These are phyloP conservation scores for Netelia fuscicornis DNA, from an alignment of 2,888 invertebrate genomes.

Conservation along the genomic window DNA sequence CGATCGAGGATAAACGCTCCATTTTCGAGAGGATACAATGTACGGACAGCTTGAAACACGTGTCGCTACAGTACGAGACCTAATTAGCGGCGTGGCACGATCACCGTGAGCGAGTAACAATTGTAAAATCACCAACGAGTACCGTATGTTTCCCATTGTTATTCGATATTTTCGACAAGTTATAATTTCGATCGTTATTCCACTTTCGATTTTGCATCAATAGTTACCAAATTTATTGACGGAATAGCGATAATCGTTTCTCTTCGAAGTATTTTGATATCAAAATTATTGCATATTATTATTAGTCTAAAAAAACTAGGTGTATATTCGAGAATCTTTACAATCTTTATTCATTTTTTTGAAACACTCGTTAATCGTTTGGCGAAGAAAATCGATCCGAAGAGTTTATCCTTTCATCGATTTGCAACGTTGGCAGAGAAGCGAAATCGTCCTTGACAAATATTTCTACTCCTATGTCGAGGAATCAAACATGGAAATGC, in stretches of 20 bases:
- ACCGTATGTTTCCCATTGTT: not conserved
- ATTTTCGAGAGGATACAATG: conserved; percentile 17
- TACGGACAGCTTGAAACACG: conserved; percentile 26
- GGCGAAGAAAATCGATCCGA: too few species aligned
- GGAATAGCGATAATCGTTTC: not conserved
- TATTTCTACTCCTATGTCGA: not conserved
- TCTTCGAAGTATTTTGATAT: not conserved
- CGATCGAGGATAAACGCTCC: conserved; percentile 24
- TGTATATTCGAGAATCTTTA: too few species aligned
- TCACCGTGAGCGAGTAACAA: not conserved
- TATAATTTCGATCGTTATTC: too few species aligned
- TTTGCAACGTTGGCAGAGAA: not conserved
- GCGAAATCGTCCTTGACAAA: not conserved
- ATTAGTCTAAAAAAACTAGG: too few species aligned
- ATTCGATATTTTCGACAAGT: too few species aligned
- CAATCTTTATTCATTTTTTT: too few species aligned
- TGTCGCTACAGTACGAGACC: not conserved
- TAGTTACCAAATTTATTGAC: too few species aligned
- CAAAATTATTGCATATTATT: not conserved
- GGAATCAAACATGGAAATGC: not conserved
- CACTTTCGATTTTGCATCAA: too few species aligned
- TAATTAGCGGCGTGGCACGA: conserved; percentile 32
- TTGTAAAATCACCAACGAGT: not conserved
- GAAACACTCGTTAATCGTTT: too few species aligned
- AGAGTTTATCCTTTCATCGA: not conserved